Evolutionary conservation across 1,140 invertebrate genomes (phyloP).

Genomic region (Diachasma alloeum): DNA sequence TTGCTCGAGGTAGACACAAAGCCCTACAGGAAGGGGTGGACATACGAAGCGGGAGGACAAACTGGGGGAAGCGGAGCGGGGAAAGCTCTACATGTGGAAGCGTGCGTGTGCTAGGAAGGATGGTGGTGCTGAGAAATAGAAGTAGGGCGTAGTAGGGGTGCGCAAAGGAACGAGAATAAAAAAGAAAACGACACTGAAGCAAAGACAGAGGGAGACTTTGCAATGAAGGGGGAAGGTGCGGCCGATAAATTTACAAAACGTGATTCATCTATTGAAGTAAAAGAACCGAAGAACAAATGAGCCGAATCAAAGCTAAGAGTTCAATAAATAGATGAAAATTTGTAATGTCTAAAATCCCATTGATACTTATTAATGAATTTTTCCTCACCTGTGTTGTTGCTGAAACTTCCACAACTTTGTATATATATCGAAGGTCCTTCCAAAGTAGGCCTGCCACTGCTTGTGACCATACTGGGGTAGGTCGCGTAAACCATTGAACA

Average conservation of each 20-base stretch:
- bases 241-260: constrained; percentile 2
- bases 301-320: neutral
- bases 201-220: neutral
- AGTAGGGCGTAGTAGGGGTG: constrained; percentile 29
- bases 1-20: neutral
- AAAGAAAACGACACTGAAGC: neutral
- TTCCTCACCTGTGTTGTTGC: constrained; percentile 86
- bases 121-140: constrained; percentile 18
- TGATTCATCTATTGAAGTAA: constrained; percentile 1
- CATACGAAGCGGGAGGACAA: neutral
- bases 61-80: neutral
- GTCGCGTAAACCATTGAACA: constrained; percentile 96
- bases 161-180: neutral
- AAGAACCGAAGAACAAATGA: neutral
- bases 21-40: neutral
- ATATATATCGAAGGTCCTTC: constrained; percentile 96
- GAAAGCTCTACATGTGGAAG: neutral
- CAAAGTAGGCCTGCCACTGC: constrained; percentile 98
- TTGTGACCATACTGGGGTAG: constrained; percentile 97
- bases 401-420: constrained; percentile 99
- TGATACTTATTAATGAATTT: neutral
- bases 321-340: too few species aligned
- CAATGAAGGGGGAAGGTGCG: constrained; percentile 10
- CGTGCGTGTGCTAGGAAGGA: constrained; percentile 1
- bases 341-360: too few species aligned